Percentiles rank a stretch among this genome's conserved stretches.
These are phyloP conservation scores for Invenusta paracnida DNA, from an alignment of 2,888 invertebrate species.

Conservation along the genomic window DNA sequence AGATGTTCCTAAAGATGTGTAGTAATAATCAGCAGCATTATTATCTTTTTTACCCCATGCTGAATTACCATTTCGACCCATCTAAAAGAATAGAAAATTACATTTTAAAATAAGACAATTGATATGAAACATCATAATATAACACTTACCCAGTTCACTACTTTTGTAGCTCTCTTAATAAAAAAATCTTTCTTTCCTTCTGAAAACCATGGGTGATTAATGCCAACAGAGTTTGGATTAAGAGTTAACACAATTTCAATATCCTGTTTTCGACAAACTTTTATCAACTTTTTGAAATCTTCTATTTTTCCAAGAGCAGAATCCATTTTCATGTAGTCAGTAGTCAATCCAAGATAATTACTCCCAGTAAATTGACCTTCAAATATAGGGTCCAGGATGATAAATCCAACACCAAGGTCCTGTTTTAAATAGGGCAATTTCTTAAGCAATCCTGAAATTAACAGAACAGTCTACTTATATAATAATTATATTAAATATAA, in stretches of 20 bases:
- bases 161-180: neutral
- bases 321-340: neutral
- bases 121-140: no score
- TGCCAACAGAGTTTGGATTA: neutral
- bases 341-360: neutral
- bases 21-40: neutral
- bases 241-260: neutral
- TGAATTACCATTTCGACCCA: neutral
- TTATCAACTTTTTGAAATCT: neutral
- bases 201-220: neutral
- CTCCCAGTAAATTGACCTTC: neutral
- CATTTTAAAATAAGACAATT: neutral
- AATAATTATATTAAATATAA: no score
- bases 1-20: neutral
- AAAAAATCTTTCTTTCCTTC: neutral
- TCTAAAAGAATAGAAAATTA: neutral
- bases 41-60: neutral
- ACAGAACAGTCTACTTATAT: no score
- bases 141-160: neutral
- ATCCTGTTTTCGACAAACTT: neutral
- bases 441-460: neutral
- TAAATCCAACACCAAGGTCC: neutral
- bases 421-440: neutral
- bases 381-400: neutral
- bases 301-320: neutral